These are phyloP conservation scores for Mormyrus hasselquistii DNA, from an alignment of 2,797 vertebrate species.

Conservation along the genomic window DNA sequence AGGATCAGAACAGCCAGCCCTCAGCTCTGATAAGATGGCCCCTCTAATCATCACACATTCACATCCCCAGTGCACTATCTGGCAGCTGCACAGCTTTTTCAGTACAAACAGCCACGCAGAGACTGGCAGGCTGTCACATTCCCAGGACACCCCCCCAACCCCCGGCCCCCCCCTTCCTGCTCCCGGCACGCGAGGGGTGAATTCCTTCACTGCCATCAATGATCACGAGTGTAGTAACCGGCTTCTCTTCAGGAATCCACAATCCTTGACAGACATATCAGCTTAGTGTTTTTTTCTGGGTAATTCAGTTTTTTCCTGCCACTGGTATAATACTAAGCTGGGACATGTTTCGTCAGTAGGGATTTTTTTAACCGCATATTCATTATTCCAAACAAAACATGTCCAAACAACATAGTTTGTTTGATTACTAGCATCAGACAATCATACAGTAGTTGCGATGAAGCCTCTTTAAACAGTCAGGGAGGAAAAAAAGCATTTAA, in stretches of 20 bases:
- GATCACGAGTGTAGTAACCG: background rate
- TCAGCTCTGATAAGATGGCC: constrained; percentile 36
- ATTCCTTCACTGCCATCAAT: background rate
- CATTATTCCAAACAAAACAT: background rate
- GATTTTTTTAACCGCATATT: background rate
- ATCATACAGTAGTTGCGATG: background rate
- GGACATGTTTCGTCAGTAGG: background rate
- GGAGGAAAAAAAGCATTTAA: background rate
- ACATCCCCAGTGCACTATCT: constrained; percentile 45
- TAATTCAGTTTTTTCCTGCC: background rate
- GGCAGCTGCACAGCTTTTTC: constrained; percentile 33
- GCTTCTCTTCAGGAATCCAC: background rate
- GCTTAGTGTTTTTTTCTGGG: background rate
- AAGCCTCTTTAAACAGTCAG: background rate
- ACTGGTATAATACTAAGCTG: background rate
- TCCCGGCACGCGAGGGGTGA: background rate
- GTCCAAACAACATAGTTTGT: background rate
- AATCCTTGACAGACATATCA: background rate
- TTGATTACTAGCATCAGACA: background rate
- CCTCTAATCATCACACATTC: constrained; percentile 64
- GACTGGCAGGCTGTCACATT: background rate
- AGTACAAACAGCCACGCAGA: constrained; percentile 32
- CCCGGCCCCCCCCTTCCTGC: background rate
- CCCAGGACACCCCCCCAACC: background rate
- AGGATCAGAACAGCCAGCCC: constrained; percentile 27